phyloP scores from a whole-genome alignment of 2,888 invertebrate species.

The Pteria penguin region DNA sequence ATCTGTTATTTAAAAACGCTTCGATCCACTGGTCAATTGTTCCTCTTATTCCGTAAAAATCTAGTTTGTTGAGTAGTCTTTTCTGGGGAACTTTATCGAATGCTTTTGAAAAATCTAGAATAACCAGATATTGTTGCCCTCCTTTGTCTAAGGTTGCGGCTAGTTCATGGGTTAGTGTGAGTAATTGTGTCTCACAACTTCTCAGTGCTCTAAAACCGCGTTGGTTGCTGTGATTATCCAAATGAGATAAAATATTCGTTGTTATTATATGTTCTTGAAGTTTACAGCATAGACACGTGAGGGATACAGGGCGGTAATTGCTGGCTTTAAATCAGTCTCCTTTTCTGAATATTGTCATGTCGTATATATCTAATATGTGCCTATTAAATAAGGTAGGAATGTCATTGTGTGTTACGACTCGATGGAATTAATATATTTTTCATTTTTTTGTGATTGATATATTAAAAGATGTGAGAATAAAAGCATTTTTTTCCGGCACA shows the following conservation, averaged over 20 bases:
- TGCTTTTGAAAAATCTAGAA: background rate
- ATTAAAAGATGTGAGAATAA: no score
- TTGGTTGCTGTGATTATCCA: background rate
- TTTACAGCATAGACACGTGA: background rate
- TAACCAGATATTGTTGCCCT: background rate
- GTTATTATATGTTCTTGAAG: background rate
- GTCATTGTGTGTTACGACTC: no score
- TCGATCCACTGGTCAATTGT: background rate
- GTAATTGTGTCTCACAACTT: background rate
- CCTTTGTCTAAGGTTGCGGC: background rate
- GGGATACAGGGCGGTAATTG: background rate
- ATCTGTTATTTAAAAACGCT: background rate
- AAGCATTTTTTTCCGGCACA: no score
- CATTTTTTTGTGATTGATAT: no score
- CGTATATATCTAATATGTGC: no score
- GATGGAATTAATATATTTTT: no score
- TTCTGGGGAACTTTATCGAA: background rate
- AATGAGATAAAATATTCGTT: background rate
- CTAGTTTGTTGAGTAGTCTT: background rate
- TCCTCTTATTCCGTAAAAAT: background rate
- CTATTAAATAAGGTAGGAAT: no score
- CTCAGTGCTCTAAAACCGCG: background rate
- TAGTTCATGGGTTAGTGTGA: background rate
- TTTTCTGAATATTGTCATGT: background rate
- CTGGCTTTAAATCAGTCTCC: no score